Percentiles rank a stretch among this genome's conserved stretches.
phyloP scores from a whole-genome alignment of 2,797 vertebrate genomes.

The Xerus rutilus region DNA sequence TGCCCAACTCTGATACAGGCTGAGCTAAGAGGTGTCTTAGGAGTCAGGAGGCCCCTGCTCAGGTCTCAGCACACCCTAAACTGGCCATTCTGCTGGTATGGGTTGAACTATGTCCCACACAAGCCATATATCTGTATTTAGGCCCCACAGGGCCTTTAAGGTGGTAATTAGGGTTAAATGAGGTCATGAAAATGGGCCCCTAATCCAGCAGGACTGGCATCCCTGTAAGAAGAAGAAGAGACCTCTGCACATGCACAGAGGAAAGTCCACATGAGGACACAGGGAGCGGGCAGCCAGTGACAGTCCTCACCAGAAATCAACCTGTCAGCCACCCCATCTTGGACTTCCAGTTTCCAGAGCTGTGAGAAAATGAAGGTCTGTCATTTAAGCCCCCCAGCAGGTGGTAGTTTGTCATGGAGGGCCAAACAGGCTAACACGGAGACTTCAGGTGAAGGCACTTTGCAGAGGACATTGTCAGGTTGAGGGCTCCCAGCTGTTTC shows the following conservation, averaged over 20 bases:
- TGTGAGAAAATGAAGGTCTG: neutral
- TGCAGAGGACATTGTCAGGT: neutral
- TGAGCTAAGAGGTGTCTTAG: neutral
- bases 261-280: neutral
- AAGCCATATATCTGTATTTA: neutral
- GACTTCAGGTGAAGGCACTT: neutral
- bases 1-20: neutral
- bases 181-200: neutral
- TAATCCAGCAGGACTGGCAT: neutral
- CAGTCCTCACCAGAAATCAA: neutral
- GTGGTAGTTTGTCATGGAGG: neutral
- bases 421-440: neutral
- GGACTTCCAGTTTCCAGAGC: neutral
- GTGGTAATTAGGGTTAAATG: neutral
- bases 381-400: neutral
- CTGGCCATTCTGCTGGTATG: neutral
- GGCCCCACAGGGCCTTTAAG: neutral
- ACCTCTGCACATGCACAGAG: neutral
- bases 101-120: neutral
- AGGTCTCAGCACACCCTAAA: neutral
- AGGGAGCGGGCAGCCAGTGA: fast-evolving
- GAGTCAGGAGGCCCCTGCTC: neutral
- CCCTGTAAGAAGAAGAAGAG: neutral
- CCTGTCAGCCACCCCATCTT: neutral
- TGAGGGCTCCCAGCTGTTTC: neutral